Conservation (phyloP, 2,113 vertebrate genomes). For the Psilopsiagon aymara region DNA sequence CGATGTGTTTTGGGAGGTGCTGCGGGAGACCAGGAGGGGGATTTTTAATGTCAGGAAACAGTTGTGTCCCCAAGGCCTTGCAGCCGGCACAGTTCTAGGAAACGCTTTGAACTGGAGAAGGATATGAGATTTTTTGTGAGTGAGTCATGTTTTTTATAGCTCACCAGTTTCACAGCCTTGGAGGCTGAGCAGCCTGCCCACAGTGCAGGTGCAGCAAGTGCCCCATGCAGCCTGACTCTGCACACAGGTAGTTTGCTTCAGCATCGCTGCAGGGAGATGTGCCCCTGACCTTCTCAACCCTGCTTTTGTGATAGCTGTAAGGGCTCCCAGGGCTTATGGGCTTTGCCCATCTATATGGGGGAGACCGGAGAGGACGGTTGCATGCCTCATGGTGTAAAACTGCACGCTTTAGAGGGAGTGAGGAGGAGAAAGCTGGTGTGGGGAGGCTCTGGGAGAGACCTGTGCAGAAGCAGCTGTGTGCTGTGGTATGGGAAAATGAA, state of each 20-base stretch:
- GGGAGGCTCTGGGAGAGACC: background rate
- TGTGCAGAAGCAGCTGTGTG: background rate
- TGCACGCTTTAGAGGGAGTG: background rate
- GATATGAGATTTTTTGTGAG: background rate
- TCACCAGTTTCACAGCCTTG: background rate
- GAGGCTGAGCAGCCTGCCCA: constrained; percentile 6
- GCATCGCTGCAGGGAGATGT: background rate
- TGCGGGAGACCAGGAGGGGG: background rate
- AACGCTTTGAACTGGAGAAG: constrained; percentile 31
- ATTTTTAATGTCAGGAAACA: constrained; percentile 15
- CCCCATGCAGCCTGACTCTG: background rate
- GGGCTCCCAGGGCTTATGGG: background rate
- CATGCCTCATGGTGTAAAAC: background rate
- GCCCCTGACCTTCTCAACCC: background rate
- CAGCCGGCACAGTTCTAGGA: background rate
- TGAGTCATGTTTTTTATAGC: constrained; percentile 42
- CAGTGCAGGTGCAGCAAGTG: background rate
- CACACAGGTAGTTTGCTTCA: background rate
- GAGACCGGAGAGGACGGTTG: background rate
- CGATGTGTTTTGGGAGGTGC: fast-evolving
- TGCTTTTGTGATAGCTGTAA: fast-evolving
- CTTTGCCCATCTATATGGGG: fast-evolving
- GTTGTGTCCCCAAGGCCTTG: background rate
- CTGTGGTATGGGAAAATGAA: background rate
- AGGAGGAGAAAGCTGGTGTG: background rate